A percentile compares a stretch with the other conserved stretches of the same genome.
Evolutionary conservation across 2,888 invertebrate genomes (phyloP).

Genomic region (Agrochola lota): DNA sequence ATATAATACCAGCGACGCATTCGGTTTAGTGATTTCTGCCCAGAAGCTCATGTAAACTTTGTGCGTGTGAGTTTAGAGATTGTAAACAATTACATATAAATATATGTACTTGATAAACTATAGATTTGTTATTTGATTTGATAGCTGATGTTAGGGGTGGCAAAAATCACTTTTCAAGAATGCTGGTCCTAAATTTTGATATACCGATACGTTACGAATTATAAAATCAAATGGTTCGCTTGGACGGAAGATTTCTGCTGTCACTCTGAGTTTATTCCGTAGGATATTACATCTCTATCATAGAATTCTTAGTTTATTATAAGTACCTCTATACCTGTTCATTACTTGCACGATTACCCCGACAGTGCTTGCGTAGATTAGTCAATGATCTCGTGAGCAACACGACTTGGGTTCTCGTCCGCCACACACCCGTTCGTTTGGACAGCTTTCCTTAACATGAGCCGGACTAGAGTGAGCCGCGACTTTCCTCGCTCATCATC

Average conservation of each 20-base stretch:
- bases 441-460: conserved; percentile 65
- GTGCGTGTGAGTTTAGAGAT: conserved; percentile 32
- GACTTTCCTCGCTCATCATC: conserved; percentile 55
- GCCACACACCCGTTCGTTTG: conserved; percentile 45
- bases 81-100: conserved; percentile 42
- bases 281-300: conserved; percentile 49
- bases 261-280: conserved; percentile 46
- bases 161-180: conserved; percentile 50
- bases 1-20: conserved; percentile 25
- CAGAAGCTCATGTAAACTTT: conserved; percentile 16
- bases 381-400: conserved; percentile 31
- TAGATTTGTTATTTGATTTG: conserved; percentile 44
- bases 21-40: conserved; percentile 53
- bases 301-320: conserved; percentile 60
- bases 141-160: conserved; percentile 31
- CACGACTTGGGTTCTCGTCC: conserved; percentile 35
- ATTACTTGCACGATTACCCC: conserved; percentile 55
- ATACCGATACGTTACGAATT: conserved; percentile 40
- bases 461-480: conserved; percentile 51
- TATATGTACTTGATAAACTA: conserved; percentile 40
- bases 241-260: conserved; percentile 33
- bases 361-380: conserved; percentile 54
- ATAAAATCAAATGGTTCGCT: conserved; percentile 49
- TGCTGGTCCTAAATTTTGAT: conserved; percentile 30
- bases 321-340: conserved; percentile 57